phyloP scores from a whole-genome alignment of 2,888 invertebrate genomes.

The Cataglyphis cursor region DNA sequence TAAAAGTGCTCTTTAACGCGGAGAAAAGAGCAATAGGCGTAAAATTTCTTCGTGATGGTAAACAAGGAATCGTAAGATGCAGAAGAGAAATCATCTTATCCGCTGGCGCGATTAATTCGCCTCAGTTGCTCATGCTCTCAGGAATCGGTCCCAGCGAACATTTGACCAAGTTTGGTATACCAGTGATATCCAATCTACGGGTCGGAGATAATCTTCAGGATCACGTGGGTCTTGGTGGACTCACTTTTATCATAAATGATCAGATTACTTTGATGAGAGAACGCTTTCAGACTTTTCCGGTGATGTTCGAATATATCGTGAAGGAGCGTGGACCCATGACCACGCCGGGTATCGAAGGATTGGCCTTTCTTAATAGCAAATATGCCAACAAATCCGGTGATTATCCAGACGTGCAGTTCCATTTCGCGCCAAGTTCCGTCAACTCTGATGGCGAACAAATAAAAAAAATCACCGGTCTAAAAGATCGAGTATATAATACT shows the following conservation, averaged over 20 bases:
- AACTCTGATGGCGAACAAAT: slow-evolving; percentile 95
- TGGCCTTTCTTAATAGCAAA: slow-evolving; percentile 95
- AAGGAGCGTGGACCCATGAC: slow-evolving; percentile 95
- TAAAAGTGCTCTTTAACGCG: slow-evolving; percentile 90
- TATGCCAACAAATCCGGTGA: slow-evolving; percentile 92
- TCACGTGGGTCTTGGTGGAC: slow-evolving; percentile 94
- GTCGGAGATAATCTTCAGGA: slow-evolving; percentile 96
- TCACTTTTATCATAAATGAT: slow-evolving; percentile 94
- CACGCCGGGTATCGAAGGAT: slow-evolving; percentile 93
- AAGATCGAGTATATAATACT: slow-evolving; percentile 94
- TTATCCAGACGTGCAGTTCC: slow-evolving; percentile 96
- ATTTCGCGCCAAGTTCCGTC: slow-evolving; percentile 94
- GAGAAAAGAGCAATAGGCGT: slow-evolving; percentile 93
- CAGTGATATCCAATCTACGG: slow-evolving; percentile 91
- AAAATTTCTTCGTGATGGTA: slow-evolving; percentile 91
- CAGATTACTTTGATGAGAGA: slow-evolving; percentile 93
- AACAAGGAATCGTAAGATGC: slow-evolving; percentile 90
- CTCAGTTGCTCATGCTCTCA: slow-evolving; percentile 96
- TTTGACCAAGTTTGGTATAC: slow-evolving; percentile 91
- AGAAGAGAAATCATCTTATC: slow-evolving; percentile 94
- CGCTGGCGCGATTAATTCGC: slow-evolving; percentile 95
- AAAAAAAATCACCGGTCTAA: slow-evolving; percentile 91
- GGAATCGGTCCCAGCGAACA: slow-evolving; percentile 95
- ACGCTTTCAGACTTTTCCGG: slow-evolving; percentile 92
- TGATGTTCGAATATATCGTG: slow-evolving; percentile 93